A percentile compares a stretch with the other conserved stretches of the same genome.
Evolutionary conservation across 2,797 vertebrate species (phyloP).

Genomic region (Loris lydekkerianus): DNA sequence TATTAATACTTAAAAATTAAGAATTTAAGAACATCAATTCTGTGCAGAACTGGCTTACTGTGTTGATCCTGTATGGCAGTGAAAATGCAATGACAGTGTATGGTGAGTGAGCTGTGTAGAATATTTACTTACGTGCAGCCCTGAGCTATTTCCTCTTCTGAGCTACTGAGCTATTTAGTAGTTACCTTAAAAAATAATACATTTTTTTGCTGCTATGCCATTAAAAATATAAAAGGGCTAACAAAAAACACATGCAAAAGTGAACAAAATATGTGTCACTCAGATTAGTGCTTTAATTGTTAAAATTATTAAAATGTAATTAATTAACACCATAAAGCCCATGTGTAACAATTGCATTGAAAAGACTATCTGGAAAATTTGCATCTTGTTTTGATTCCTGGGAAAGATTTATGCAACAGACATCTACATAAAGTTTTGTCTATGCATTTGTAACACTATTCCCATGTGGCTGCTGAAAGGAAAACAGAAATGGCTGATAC

Average conservation of each 20-base stretch:
- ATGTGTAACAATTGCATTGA: background rate
- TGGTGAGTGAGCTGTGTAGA: background rate
- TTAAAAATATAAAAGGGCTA: constrained; percentile 53
- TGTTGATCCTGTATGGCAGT: background rate
- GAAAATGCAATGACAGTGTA: background rate
- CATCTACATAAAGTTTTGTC: background rate
- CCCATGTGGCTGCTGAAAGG: background rate
- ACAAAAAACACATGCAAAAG: background rate
- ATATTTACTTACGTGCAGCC: background rate
- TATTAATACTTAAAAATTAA: constrained; percentile 10
- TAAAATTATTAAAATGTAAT: constrained; percentile 30
- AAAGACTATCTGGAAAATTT: background rate
- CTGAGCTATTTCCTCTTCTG: constrained; percentile 15
- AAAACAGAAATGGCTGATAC: background rate
- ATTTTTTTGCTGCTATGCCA: constrained; percentile 40
- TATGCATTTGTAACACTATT: background rate
- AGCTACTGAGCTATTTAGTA: constrained; percentile 51
- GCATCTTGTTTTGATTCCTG: background rate
- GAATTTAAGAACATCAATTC: constrained; percentile 21
- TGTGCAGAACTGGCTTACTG: background rate
- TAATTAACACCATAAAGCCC: background rate
- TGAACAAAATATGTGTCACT: background rate
- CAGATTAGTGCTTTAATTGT: constrained; percentile 6
- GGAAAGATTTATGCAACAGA: background rate
- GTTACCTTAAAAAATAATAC: constrained; percentile 33